Conservation (phyloP, 2,797 vertebrate genomes). For the Lithobates pipiens region DNA sequence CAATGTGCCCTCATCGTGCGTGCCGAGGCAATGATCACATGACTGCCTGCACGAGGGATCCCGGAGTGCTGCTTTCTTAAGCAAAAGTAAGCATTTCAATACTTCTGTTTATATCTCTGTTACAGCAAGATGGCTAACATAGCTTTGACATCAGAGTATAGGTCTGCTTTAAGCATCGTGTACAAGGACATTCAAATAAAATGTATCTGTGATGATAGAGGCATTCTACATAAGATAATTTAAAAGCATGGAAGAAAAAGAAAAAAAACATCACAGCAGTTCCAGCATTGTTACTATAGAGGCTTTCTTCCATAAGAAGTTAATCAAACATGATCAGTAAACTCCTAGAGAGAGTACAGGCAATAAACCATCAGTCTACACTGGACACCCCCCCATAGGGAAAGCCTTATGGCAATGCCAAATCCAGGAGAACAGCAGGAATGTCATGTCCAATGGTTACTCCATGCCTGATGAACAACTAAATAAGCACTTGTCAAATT, state of each 20-base stretch:
- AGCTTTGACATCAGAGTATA: background rate
- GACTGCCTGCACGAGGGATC: background rate
- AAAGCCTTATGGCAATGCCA: background rate
- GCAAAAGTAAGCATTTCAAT: background rate
- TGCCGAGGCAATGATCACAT: background rate
- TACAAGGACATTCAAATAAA: background rate
- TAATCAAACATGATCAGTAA: background rate
- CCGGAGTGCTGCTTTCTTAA: background rate
- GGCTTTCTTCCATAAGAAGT: background rate
- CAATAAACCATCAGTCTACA: background rate
- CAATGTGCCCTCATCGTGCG: too few relatives aligned
- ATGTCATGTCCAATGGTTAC: background rate
- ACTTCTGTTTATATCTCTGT: background rate
- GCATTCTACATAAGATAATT: background rate
- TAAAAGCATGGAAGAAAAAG: constrained; percentile 43
- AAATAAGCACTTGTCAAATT: constrained; percentile 16
- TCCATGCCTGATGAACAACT: background rate
- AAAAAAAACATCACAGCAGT: constrained; percentile 34
- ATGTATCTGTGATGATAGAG: background rate
- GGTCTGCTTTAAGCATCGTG: background rate
- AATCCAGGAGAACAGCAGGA: background rate
- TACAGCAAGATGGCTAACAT: background rate
- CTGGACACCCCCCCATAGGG: background rate
- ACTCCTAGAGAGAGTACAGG: background rate
- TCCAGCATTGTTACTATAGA: background rate